Evolutionary conservation across 2,113 vertebrate genomes (phyloP).

Genomic region (Corythornis madagascariensis): DNA sequence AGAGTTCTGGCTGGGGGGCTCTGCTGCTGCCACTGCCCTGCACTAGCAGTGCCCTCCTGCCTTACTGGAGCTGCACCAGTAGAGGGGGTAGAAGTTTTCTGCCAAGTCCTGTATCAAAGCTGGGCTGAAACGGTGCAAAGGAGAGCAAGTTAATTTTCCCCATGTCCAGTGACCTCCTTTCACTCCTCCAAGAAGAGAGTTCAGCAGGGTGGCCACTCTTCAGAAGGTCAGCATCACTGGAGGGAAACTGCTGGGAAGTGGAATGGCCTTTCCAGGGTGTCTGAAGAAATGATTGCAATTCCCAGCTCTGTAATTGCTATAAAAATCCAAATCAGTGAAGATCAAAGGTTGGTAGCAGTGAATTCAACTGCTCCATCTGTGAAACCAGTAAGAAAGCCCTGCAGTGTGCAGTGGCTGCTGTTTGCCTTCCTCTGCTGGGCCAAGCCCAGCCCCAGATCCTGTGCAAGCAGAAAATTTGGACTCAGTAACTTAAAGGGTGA

Average conservation of each 20-base stretch:
- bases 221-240: fast-evolving
- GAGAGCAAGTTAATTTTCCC: neutral
- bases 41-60: neutral
- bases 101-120: neutral
- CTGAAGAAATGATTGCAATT: neutral
- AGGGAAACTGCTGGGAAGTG: neutral
- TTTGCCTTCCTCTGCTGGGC: neutral
- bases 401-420: neutral
- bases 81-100: constrained; percentile 50
- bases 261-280: neutral
- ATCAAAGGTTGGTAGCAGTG: neutral
- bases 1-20: neutral
- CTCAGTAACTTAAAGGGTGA: neutral
- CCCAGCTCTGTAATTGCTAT: neutral
- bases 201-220: neutral
- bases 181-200: neutral
- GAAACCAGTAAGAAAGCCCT: neutral
- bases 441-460: neutral
- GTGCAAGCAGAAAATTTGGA: neutral
- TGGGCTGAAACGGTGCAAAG: neutral
- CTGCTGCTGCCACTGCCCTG: fast-evolving
- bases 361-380: neutral
- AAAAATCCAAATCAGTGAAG: neutral
- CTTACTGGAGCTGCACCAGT: neutral
- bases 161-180: neutral